Conservation (phyloP, 2,888 invertebrate genomes). For the Acronicta psi region DNA sequence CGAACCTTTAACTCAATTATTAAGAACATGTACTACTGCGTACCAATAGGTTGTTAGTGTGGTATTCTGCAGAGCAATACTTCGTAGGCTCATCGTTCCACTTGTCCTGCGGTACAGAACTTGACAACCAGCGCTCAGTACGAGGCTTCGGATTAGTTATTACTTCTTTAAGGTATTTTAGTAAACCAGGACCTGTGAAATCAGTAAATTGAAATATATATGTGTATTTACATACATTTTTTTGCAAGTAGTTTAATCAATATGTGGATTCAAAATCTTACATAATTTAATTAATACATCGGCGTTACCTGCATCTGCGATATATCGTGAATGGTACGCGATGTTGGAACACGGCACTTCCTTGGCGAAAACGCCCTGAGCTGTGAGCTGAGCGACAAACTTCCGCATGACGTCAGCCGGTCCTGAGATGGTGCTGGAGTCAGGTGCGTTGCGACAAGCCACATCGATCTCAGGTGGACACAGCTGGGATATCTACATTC, state of each 20-base stretch:
- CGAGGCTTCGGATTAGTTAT: slow-evolving; percentile 90
- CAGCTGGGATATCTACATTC: slow-evolving; percentile 70
- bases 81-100: slow-evolving; percentile 65
- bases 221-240: too few relatives aligned
- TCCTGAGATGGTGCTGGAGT: slow-evolving; percentile 93
- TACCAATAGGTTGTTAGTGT: slow-evolving; percentile 93
- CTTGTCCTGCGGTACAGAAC: slow-evolving; percentile 90
- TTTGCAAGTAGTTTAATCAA: too few relatives aligned
- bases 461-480: slow-evolving; percentile 87
- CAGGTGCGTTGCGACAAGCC: slow-evolving; percentile 93
- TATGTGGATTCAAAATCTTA: too few relatives aligned
- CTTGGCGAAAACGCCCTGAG: slow-evolving; percentile 57
- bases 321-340: slow-evolving; percentile 95
- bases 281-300: neutral
- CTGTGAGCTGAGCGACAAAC: slow-evolving; percentile 81
- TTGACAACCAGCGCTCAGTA: slow-evolving; percentile 93
- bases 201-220: too few relatives aligned
- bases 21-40: slow-evolving; percentile 36
- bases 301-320: slow-evolving; percentile 87
- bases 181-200: slow-evolving; percentile 70
- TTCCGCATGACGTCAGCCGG: slow-evolving; percentile 87
- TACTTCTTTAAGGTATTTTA: slow-evolving; percentile 87
- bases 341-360: slow-evolving; percentile 90
- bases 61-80: slow-evolving; percentile 93
- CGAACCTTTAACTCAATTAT: neutral